Base-by-base conservation (phyloP, 2,888 invertebrate species). In the Watsonalla binaria region DNA sequence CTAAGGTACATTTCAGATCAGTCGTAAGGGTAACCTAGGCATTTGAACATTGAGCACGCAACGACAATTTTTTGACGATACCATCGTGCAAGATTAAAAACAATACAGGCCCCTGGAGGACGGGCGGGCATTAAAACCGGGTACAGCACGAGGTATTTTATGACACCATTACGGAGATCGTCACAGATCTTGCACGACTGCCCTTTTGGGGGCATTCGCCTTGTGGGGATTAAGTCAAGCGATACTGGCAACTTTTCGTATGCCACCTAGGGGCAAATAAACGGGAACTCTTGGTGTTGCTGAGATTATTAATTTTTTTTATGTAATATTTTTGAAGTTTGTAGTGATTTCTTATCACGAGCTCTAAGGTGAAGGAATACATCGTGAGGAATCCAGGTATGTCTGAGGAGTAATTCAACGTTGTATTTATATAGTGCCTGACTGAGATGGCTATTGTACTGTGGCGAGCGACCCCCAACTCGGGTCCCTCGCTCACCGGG, bases 141-240 rank as follows among this genome's bases (percentile, higher is more conserved):
- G 59, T 46, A 53, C 52, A 45, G 39, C 60, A 59, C 60, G 61
- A 72, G 67, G 66, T 74, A 73, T 66, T 76, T 76, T 76, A 76
- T 74, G 61, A 60, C 51, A 64, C 65, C 54, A 64, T 76, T 70
- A 70, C 65, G 45, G 48, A 65, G 68, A 71, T 70, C 67, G 72
- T 70, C 70, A 56, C 60, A 68, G 68, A 72, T 66, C 65, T 66
- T 66, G 59, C 64, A 58, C 55, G 63, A 70, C 62, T 68, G 55
- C 63, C 63, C 72, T 66, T 69, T 60, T 61, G 72, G 70, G 57
- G 51, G 47, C 55, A 57, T 65, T 58, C 45, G 34, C 37, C 49
- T 52, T 46, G 39, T 51, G 6, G 57, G 63, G 60, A 54, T 4
- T 45, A 64, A 62, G 51, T 6, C 11, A 56, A 6, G 35, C 33